Percentiles rank a stretch among this genome's conserved stretches.
Evolutionary conservation across 2,888 invertebrate genomes (phyloP).

Genomic region (Rhingia campestris): DNA sequence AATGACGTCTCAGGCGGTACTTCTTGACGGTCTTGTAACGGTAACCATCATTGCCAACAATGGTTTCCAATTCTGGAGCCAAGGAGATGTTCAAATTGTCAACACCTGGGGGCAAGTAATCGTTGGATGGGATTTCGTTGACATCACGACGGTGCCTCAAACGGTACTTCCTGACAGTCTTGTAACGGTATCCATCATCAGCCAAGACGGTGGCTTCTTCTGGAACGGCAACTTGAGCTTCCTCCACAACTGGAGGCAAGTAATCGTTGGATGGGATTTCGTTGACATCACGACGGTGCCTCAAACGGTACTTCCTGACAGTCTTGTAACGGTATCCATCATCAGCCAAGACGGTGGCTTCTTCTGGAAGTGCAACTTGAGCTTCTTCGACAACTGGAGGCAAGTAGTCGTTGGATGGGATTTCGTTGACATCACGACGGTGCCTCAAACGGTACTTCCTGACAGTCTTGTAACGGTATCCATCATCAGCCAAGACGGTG

Average conservation of each 20-base stretch:
- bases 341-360: slow-evolving; percentile 25
- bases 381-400: no score
- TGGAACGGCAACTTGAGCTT: slow-evolving; percentile 55
- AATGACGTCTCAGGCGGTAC: slow-evolving; percentile 50
- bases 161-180: slow-evolving; percentile 78
- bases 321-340: slow-evolving; percentile 77
- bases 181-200: slow-evolving; percentile 81
- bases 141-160: slow-evolving; percentile 78
- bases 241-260: slow-evolving; percentile 74
- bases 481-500: slow-evolving; percentile 68
- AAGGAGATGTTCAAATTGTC: slow-evolving; percentile 26
- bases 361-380: neutral
- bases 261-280: slow-evolving; percentile 77
- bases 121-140: slow-evolving; percentile 76
- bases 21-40: slow-evolving; percentile 80
- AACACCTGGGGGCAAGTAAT: slow-evolving; percentile 70
- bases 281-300: slow-evolving; percentile 78
- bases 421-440: slow-evolving; percentile 56
- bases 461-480: slow-evolving; percentile 78
- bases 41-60: slow-evolving; percentile 79
- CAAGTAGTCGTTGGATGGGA: no score
- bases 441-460: slow-evolving; percentile 74
- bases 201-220: slow-evolving; percentile 69
- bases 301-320: slow-evolving; percentile 74
- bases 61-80: slow-evolving; percentile 38